Conservation (phyloP, 2,888 invertebrate species). For the Caenorhabditis sinica region DNA sequence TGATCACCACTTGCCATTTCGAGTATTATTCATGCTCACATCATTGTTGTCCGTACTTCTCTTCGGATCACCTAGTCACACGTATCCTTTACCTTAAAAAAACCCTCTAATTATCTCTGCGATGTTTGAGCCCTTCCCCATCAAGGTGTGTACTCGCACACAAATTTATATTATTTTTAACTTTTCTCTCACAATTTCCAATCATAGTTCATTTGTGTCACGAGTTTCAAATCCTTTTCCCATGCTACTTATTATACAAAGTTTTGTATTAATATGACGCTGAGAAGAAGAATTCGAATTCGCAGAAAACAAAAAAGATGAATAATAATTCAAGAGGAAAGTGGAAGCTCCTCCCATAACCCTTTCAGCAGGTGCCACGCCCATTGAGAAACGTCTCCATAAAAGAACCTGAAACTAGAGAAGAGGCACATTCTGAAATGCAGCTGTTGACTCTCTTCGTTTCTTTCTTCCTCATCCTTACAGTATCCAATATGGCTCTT, state of each 20-base stretch:
- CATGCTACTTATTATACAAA: slow-evolving; percentile 6
- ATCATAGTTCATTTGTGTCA: slow-evolving; percentile 34
- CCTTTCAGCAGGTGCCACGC: slow-evolving; percentile 2
- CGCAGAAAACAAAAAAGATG: not conserved
- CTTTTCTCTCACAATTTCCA: slow-evolving; percentile 5
- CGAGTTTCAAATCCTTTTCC: slow-evolving; percentile 21
- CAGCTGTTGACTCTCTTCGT: not conserved
- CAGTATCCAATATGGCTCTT: not conserved
- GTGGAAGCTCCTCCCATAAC: not conserved
- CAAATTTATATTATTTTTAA: slow-evolving; percentile 11
- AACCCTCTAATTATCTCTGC: not conserved
- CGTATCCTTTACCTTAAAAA: not conserved
- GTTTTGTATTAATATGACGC: slow-evolving; percentile 8
- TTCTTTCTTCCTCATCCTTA: not conserved
- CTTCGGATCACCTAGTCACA: not conserved
- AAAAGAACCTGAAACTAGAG: not conserved
- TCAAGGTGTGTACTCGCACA: slow-evolving; percentile 9
- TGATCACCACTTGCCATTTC: not conserved
- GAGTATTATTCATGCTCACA: not conserved
- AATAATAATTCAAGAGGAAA: not conserved
- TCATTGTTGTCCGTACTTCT: not conserved
- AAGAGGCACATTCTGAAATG: slow-evolving; percentile 1
- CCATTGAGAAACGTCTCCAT: not conserved
- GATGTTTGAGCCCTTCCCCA: slow-evolving; percentile 18
- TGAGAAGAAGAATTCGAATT: not conserved